These are phyloP conservation scores for Drosophila mulleri DNA, from an alignment of 2,888 invertebrate species.

Conservation along the genomic window DNA sequence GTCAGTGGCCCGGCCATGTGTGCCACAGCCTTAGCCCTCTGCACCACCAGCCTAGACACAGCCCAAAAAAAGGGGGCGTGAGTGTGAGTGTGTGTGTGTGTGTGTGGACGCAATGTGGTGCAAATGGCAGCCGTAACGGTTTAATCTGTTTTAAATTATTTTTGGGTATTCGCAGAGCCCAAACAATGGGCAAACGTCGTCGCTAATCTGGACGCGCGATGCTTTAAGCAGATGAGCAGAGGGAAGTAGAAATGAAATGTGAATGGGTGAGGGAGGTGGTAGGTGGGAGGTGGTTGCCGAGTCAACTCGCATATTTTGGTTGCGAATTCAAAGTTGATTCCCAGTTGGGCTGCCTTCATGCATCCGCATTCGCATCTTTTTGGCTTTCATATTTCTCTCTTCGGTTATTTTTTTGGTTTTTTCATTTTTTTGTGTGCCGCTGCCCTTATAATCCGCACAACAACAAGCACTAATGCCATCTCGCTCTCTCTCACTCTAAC, in stretches of 20 bases:
- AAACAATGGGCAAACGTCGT: slow-evolving; percentile 43
- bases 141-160: slow-evolving; percentile 85
- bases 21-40: slow-evolving; percentile 18
- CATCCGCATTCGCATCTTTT: slow-evolving; percentile 54
- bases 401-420: slow-evolving; percentile 18
- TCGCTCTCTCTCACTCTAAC: slow-evolving; percentile 28
- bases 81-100: slow-evolving; percentile 32
- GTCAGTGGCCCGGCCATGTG: slow-evolving; percentile 53
- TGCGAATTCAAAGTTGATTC: slow-evolving; percentile 52
- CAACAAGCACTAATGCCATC: slow-evolving; percentile 36
- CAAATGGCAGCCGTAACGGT: slow-evolving; percentile 83
- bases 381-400: slow-evolving; percentile 57
- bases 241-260: background rate
- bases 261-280: background rate
- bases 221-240: background rate
- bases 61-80: slow-evolving; percentile 25
- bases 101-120: slow-evolving; percentile 72
- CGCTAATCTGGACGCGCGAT: slow-evolving; percentile 52
- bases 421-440: slow-evolving; percentile 42
- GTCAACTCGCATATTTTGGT: slow-evolving; percentile 38
- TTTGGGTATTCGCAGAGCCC: slow-evolving; percentile 61
- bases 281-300: background rate
- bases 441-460: slow-evolving; percentile 72
- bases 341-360: slow-evolving; percentile 38
- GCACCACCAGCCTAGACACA: slow-evolving; percentile 12